Percentiles rank a stretch among this genome's conserved stretches.
Conservation (phyloP, 1,140 invertebrate species). For the Microplitis mediator region DNA sequence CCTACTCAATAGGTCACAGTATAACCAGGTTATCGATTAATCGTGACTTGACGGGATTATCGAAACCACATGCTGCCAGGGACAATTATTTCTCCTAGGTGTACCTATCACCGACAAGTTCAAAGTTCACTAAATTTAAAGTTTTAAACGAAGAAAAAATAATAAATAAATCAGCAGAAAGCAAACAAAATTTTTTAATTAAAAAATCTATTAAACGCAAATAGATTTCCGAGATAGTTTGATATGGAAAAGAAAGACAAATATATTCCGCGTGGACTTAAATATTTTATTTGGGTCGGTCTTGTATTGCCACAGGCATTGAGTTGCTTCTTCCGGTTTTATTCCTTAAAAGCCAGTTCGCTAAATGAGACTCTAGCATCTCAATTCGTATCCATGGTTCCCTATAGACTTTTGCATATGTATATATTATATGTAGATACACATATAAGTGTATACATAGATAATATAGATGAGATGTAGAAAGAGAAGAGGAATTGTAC, state of each 20-base stretch:
- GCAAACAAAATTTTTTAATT: no score
- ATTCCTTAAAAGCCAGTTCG: neutral
- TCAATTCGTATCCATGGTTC: neutral
- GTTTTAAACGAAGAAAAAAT: neutral
- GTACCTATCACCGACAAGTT: neutral
- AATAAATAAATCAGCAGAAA: no score
- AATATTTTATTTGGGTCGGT: constrained; percentile 2
- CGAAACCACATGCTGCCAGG: neutral
- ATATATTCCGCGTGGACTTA: neutral
- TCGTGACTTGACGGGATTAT: constrained; percentile 8
- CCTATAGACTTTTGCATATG: neutral
- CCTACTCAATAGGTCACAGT: constrained; percentile 21
- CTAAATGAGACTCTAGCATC: constrained; percentile 9
- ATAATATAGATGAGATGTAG: no score
- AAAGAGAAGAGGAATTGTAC: neutral
- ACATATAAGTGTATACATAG: no score
- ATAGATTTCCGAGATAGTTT: neutral
- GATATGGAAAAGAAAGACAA: neutral
- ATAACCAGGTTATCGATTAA: constrained; percentile 24
- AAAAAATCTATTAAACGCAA: no score
- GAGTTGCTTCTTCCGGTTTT: neutral
- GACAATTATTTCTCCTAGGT: constrained; percentile 3
- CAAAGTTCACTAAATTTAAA: neutral
- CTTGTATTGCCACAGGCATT: neutral
- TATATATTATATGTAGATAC: neutral